These are phyloP conservation scores for Pachyramphus minor DNA, from an alignment of 2,113 vertebrate species.

Conservation along the genomic window DNA sequence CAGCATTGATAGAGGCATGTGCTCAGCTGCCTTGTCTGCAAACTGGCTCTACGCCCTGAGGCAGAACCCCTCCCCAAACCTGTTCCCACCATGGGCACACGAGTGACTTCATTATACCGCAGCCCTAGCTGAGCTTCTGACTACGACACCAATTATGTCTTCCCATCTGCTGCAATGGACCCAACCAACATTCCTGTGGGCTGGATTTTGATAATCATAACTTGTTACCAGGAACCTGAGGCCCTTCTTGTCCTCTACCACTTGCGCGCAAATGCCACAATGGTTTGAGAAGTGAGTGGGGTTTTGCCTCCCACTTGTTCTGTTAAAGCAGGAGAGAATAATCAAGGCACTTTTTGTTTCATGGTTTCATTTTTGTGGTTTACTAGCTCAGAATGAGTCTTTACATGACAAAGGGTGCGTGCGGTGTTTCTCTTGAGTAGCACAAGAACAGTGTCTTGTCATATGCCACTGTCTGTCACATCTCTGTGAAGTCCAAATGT, in stretches of 20 bases:
- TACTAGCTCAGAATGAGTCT: not conserved
- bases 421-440: not conserved
- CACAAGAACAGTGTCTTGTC: not conserved
- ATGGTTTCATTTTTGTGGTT: not conserved
- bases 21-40: not conserved
- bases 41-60: not conserved
- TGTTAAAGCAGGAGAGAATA: not conserved
- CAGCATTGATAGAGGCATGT: not conserved
- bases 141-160: not conserved
- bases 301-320: not conserved
- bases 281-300: not conserved
- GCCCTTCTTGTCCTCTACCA: not conserved
- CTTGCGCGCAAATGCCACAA: not conserved
- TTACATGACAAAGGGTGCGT: not conserved
- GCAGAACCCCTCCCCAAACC: not conserved
- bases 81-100: not conserved
- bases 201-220: not conserved
- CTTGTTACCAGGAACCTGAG: not conserved
- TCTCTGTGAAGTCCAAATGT: conserved; percentile 14
- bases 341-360: not conserved
- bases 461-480: conserved; percentile 8
- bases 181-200: not conserved
- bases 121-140: not conserved
- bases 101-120: not conserved
- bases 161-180: not conserved